Evolutionary conservation across 1,140 invertebrate genomes (phyloP), one percentile per base, ranked within the genome.

Genomic region (Neotoxoptera formosana): DNA sequence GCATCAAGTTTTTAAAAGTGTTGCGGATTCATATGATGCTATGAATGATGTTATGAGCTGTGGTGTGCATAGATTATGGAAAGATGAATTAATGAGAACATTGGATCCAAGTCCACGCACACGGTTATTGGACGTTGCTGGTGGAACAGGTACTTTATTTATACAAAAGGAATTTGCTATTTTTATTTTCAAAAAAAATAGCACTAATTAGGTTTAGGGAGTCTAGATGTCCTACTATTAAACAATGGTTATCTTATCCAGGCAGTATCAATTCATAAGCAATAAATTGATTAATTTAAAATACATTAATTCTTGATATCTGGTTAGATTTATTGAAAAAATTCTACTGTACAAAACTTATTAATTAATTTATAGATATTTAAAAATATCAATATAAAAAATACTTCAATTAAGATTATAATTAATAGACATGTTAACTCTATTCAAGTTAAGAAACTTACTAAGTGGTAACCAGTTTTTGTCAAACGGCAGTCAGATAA

Each of bases 21-120:
- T 99, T 11, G 99, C 99, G 11, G 96, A 97, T 91, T 98, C 97
- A 76, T 99, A 99, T 95, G 99, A 99, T 95, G 94, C 97, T 89
- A 99, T 99, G 99, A 99, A 99, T 95, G 99, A 99, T 96, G 97
- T 96, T 0, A 99, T 99, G 99, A 99, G 98, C 94, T 95, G 97
- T 94, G 99, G 99, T 36, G 97, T 99, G 94, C 99, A 99, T 95
- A 96, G 99, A 91, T 94, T 99, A 7, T 99, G 99, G 99, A 99
- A 99, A 95, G 98, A 99, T 95, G 97, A 97, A 76, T 99, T 99
- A 95, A 97, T 99, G 89, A 96, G 97, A 93, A 96, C 96, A 94
- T 95, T 99, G 34, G 96, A 96, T 17, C 98, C 99, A 0, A 96
- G 96, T 41, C 96, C 96, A 94, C 97, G 97, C 30, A 98, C 97